A percentile compares a stretch with the other conserved stretches of the same genome.
phyloP scores from a whole-genome alignment of 1,140 invertebrate genomes.

The Radopholus similis region DNA sequence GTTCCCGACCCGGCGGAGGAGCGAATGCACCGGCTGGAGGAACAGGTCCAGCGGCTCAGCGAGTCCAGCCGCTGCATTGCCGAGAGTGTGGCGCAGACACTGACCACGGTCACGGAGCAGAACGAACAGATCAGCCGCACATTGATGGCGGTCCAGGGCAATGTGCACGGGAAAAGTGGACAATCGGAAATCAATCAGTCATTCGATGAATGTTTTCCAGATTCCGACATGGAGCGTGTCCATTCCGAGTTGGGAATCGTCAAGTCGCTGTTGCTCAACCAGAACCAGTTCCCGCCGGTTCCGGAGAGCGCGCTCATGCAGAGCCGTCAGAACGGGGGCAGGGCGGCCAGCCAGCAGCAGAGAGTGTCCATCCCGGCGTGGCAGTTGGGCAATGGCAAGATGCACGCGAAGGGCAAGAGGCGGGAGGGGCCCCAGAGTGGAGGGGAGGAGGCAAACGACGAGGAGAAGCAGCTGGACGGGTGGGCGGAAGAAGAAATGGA shows the following conservation, averaged over 20 bases:
- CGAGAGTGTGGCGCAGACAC: conserved; percentile 47
- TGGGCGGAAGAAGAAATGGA: not conserved
- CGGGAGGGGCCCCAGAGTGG: too few species aligned
- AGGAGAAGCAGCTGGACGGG: not conserved
- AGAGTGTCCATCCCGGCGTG: too few species aligned
- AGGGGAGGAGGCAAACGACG: not conserved
- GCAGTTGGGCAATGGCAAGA: not conserved
- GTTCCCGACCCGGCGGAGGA: conserved; percentile 45
- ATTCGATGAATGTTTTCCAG: not conserved
- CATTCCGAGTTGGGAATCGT: conserved; percentile 43
- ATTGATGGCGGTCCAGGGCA: conserved; percentile 21
- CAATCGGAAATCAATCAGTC: not conserved
- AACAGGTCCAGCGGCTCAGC: conserved; percentile 19
- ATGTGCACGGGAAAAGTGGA: too few species aligned
- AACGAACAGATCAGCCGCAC: conserved; percentile 50
- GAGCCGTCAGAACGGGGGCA: not conserved
- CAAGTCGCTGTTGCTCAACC: conserved; percentile 44
- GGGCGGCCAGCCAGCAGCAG: too few species aligned
- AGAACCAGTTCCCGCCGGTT: conserved; percentile 49
- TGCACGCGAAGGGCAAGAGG: not conserved
- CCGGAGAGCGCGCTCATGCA: conserved; percentile 14
- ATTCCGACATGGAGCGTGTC: conserved; percentile 36
- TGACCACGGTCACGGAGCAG: conserved; percentile 38
- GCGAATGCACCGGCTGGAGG: conserved; percentile 18
- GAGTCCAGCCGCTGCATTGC: conserved; percentile 49